Conservation (phyloP, 2,888 invertebrate species). For the Trisateles emortualis region DNA sequence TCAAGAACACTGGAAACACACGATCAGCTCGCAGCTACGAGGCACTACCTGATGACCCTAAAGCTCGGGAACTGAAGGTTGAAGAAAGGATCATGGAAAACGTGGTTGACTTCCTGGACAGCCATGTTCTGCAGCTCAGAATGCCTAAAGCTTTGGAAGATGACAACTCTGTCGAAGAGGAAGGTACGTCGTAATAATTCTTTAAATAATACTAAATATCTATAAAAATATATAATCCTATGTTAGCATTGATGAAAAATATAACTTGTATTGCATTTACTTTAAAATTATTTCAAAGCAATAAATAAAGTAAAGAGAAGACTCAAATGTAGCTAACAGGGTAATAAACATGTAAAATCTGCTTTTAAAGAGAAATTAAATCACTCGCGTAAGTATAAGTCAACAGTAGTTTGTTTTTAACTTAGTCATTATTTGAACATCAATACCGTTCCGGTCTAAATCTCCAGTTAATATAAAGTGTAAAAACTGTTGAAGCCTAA, state of each 20-base stretch:
- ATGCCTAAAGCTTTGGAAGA: conserved; percentile 81
- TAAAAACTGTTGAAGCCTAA: not conserved
- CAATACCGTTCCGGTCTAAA: not conserved
- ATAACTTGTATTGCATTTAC: no score
- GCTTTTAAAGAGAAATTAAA: not conserved
- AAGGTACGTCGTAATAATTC: conserved; percentile 63
- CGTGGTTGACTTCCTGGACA: conserved; percentile 78
- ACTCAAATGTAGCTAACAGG: not conserved
- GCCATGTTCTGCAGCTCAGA: conserved; percentile 75
- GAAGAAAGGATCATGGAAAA: conserved; percentile 83
- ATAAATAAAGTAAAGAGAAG: not conserved
- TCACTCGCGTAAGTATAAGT: not conserved
- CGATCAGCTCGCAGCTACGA: conserved; percentile 80
- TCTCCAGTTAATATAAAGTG: not conserved
- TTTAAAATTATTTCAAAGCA: not conserved
- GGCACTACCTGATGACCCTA: conserved; percentile 75
- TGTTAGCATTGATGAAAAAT: no score
- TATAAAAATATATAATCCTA: not conserved
- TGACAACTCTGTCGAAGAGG: conserved; percentile 79
- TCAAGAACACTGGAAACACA: conserved; percentile 75
- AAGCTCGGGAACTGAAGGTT: conserved; percentile 73
- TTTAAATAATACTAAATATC: not conserved
- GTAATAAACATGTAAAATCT: not conserved
- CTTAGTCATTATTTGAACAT: not conserved
- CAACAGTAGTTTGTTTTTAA: not conserved